Evolutionary conservation across 2,797 vertebrate species (phyloP), one percentile per base, ranked within the genome.

Genomic region (Neoniphon sammara): DNA sequence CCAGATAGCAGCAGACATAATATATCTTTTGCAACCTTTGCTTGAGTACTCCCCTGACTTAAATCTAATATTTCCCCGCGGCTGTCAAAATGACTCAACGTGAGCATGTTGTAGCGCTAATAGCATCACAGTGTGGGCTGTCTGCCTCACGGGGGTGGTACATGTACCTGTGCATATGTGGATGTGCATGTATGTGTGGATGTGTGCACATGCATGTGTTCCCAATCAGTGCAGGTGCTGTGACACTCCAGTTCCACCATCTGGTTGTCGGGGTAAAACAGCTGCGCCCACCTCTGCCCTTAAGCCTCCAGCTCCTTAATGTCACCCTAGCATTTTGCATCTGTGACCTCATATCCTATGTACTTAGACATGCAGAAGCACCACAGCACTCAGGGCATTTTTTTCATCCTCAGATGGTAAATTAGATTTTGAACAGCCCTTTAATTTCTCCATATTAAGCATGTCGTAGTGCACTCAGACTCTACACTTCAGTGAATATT

Each of bases 91-190:
- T 81, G 66, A 53, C 64, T 81, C 27, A 74, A 44, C 34, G 44
- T 46, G 44, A 86, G 64, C 70, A 75, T 80, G 75, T 69, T 75
- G 54, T 71, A 77, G 56, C 56, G 75, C 73, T 85, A 83, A 87
- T 86, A 80, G 79, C 75, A 73, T 72, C 78, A 61, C 85, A 78
- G 72, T 73, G 70, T 59, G 78, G 74, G 58, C 42, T 68, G 71
- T 72, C 57, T 70, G 66, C 72, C 60, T 74, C 66, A 25, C 62
- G 21, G 34, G 58, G 49, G 58, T 55, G 47, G 57, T 75, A 62
- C 73, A 72, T 72, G 76, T 74, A 65, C 67, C 57, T 71, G 72
- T 61, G 42, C 31, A 34, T 75, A 59, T 39, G 42, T 75, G 63
- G 72, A 10, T 50, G 57, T 56, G 31, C 47, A 49, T 44, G 66